A percentile compares a stretch with the other conserved stretches of the same genome.
These are phyloP conservation scores for Drosophila colorata DNA, from an alignment of 2,888 invertebrate species.

Conservation along the genomic window DNA sequence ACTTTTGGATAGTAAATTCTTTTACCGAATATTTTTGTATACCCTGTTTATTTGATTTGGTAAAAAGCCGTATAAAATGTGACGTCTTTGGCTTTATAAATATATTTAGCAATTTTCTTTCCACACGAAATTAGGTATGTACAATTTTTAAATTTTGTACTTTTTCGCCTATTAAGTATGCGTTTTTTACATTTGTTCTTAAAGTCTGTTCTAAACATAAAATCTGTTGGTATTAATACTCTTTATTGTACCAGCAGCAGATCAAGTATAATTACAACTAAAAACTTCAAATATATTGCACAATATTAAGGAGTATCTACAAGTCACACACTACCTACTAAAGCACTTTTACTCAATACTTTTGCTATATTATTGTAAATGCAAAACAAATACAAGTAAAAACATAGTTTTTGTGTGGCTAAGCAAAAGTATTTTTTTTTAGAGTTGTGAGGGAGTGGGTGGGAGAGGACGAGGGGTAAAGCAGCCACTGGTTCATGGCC, in stretches of 20 bases:
- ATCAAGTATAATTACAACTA: too few relatives aligned
- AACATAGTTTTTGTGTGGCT: slow-evolving; percentile 33
- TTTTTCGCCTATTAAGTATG: too few relatives aligned
- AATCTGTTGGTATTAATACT: neutral
- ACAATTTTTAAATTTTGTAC: too few relatives aligned
- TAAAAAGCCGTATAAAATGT: too few relatives aligned
- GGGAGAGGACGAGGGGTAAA: neutral
- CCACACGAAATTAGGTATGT: too few relatives aligned
- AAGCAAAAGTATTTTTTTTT: slow-evolving; percentile 48
- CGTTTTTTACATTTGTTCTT: too few relatives aligned
- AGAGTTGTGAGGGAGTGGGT: slow-evolving; percentile 9
- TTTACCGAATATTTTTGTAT: neutral
- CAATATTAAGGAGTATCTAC: slow-evolving; percentile 6
- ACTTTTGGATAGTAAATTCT: neutral
- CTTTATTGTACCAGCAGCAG: neutral
- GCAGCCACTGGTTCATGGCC: slow-evolving; percentile 73
- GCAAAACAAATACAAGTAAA: slow-evolving; percentile 11
- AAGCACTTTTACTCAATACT: slow-evolving; percentile 39
- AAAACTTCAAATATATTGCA: too few relatives aligned
- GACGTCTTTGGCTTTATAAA: neutral
- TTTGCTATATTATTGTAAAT: slow-evolving; percentile 10
- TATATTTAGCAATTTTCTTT: too few relatives aligned
- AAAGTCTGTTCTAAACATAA: too few relatives aligned
- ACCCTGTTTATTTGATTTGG: too few relatives aligned
- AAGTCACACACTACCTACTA: neutral